These are phyloP conservation scores for Catharus ustulatus DNA, from an alignment of 2,797 vertebrate species.

Conservation along the genomic window DNA sequence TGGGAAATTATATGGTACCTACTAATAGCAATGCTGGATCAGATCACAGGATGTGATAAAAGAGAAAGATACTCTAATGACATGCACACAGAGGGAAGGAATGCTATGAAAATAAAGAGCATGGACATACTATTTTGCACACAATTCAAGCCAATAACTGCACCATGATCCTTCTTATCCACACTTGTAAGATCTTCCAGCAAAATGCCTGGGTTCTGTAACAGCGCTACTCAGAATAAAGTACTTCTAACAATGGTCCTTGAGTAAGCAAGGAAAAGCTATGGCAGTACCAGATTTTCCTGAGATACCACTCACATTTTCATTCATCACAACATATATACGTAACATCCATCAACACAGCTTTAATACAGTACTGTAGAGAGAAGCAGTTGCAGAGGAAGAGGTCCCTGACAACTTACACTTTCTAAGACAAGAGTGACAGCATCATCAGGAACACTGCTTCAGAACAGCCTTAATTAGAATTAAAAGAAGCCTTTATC, in stretches of 20 bases:
- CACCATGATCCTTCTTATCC: background rate
- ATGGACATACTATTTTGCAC: background rate
- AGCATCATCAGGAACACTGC: background rate
- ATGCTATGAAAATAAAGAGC: background rate
- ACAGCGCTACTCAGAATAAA: background rate
- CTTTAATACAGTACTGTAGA: accelerated
- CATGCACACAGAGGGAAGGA: background rate
- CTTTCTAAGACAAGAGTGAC: background rate
- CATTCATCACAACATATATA: background rate
- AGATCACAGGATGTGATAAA: constrained; percentile 35
- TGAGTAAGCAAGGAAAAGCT: background rate
- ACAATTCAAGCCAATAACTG: background rate
- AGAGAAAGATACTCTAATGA: background rate
- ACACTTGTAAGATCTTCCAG: background rate
- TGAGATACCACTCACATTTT: background rate
- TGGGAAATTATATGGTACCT: constrained; percentile 16
- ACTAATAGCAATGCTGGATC: background rate
- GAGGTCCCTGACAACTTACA: background rate
- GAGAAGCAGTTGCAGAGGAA: background rate
- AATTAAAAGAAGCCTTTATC: background rate
- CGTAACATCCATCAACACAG: background rate
- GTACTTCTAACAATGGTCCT: background rate
- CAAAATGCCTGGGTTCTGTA: background rate
- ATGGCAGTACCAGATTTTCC: background rate
- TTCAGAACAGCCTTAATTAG: background rate